phyloP scores from a whole-genome alignment of 2,888 invertebrate genomes.

The Acanthoscelides obtectus region DNA sequence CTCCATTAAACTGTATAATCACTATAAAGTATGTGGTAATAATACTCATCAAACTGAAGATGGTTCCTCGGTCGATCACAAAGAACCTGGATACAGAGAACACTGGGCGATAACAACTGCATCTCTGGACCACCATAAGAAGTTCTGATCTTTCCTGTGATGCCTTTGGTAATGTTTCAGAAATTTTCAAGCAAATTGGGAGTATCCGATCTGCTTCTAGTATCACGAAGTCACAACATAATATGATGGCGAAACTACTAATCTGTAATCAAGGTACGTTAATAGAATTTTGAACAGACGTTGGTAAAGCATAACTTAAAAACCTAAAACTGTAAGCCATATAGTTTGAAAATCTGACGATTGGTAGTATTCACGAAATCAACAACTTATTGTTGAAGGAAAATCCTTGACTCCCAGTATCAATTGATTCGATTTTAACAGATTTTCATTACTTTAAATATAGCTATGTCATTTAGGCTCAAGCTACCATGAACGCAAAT shows the following conservation, averaged over 20 bases:
- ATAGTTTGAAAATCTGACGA: too few species aligned
- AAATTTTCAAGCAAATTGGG: constrained; percentile 1
- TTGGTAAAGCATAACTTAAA: too few species aligned
- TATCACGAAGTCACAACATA: background rate
- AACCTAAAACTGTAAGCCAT: too few species aligned
- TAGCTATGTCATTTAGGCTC: too few species aligned
- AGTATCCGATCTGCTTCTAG: constrained; percentile 1
- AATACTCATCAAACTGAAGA: constrained; percentile 2
- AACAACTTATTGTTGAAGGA: too few species aligned
- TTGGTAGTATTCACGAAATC: too few species aligned
- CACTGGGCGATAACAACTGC: background rate
- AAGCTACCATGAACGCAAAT: too few species aligned
- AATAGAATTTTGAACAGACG: too few species aligned
- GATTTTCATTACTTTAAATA: too few species aligned
- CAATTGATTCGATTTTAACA: too few species aligned
- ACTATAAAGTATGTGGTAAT: constrained; percentile 3
- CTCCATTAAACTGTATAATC: constrained; percentile 2
- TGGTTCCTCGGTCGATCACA: background rate
- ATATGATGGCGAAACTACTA: background rate
- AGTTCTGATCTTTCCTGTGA: constrained; percentile 2
- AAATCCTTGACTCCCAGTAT: too few species aligned
- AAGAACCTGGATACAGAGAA: constrained; percentile 1
- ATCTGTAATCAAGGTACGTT: background rate
- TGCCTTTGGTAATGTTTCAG: background rate
- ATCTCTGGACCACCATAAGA: background rate